A percentile compares a stretch with the other conserved stretches of the same genome.
Evolutionary conservation across 1,140 invertebrate genomes (phyloP).

Genomic region (Pogonomyrmex barbatus): DNA sequence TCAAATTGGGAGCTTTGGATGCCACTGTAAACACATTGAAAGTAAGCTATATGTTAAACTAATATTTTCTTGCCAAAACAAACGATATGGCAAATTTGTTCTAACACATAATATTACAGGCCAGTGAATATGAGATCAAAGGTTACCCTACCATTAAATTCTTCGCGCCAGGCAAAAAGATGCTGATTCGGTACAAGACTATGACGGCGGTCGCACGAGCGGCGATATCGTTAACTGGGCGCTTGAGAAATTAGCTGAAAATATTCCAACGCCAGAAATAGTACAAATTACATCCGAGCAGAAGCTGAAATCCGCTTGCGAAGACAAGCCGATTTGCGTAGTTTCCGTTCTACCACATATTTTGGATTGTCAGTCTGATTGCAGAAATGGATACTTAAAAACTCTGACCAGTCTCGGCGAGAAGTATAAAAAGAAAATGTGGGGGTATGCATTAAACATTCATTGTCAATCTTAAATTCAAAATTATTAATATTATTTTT

Average conservation of each 20-base stretch:
- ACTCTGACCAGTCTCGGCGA: slow-evolving; percentile 93
- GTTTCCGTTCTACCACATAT: slow-evolving; percentile 98
- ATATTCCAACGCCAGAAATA: slow-evolving; percentile 96
- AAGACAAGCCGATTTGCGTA: slow-evolving; percentile 96
- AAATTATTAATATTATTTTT: neutral
- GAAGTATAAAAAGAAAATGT: slow-evolving; percentile 98
- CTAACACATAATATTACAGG: slow-evolving; percentile 79
- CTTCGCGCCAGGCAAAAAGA: slow-evolving; percentile 94
- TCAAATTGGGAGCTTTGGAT: slow-evolving; percentile 98
- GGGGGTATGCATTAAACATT: slow-evolving; percentile 91
- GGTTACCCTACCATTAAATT: slow-evolving; percentile 99
- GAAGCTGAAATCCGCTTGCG: slow-evolving; percentile 91
- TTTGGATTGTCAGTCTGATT: slow-evolving; percentile 97
- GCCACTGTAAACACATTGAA: slow-evolving; percentile 96
- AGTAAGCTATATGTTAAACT: slow-evolving; percentile 72
- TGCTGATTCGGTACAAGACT: slow-evolving; percentile 90
- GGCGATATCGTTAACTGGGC: slow-evolving; percentile 97
- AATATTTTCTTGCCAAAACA: neutral
- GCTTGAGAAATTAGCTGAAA: slow-evolving; percentile 94
- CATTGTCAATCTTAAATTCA: slow-evolving; percentile 15
- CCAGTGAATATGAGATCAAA: slow-evolving; percentile 92
- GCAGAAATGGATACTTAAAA: slow-evolving; percentile 95
- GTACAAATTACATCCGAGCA: slow-evolving; percentile 88
- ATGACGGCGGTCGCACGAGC: slow-evolving; percentile 96
- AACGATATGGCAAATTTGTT: neutral